Evolutionary conservation across 2,888 invertebrate genomes (phyloP).

Genomic region (Tenthredo scrophulariae): DNA sequence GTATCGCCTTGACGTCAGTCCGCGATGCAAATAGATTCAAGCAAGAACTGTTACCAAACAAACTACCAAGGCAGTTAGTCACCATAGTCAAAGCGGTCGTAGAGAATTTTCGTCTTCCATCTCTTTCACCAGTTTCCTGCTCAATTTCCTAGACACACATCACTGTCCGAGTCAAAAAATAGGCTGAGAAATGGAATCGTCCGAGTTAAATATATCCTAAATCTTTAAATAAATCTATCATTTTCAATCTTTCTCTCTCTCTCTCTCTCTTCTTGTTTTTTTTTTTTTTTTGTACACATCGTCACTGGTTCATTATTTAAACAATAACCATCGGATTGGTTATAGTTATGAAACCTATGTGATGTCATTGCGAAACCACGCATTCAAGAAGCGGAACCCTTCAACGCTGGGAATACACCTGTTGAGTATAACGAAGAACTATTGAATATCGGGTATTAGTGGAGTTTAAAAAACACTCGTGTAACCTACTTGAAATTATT

Average conservation of each 20-base stretch:
- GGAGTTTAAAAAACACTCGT: conserved; percentile 5
- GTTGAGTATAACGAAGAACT: conserved; percentile 29
- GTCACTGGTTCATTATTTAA: not conserved
- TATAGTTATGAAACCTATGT: not conserved
- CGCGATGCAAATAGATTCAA: conserved; percentile 43
- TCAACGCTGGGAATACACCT: conserved; percentile 1
- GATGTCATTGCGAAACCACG: not conserved
- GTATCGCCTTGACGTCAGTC: conserved; percentile 23
- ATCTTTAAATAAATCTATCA: not conserved
- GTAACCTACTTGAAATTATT: not conserved
- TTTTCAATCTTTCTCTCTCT: not conserved
- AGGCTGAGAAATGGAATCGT: not conserved
- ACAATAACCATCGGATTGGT: not conserved
- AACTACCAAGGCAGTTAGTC: conserved; percentile 25
- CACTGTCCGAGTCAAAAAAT: not conserved
- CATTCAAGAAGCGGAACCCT: not conserved
- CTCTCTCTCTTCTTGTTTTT: no score
- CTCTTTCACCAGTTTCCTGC: not conserved
- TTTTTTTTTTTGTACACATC: not conserved
- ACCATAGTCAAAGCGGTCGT: not conserved
- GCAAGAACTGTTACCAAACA: conserved; percentile 22
- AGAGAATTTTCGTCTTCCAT: conserved; percentile 22
- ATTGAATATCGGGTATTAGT: conserved; percentile 26
- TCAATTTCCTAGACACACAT: not conserved
- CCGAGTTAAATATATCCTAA: not conserved